Conservation (phyloP, 2,888 invertebrate species). For the Netelia inedita region DNA sequence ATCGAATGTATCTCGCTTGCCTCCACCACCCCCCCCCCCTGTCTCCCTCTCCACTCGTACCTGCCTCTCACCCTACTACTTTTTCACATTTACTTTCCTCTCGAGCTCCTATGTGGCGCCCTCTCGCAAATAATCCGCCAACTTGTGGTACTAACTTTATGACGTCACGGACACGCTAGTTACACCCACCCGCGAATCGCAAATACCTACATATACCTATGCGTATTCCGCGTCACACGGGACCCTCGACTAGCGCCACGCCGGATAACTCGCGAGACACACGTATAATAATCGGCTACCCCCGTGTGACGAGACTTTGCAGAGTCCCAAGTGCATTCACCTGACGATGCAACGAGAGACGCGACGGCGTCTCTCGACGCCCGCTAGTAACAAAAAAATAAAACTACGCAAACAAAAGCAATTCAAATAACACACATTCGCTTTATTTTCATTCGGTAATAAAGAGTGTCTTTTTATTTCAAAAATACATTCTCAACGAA, state of each 20-base stretch:
- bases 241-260: slow-evolving; percentile 37
- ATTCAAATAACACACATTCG: no score
- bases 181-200: neutral
- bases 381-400: no score
- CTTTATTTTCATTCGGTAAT: no score
- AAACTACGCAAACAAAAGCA: no score
- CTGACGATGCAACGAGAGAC: slow-evolving; percentile 37
- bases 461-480: no score
- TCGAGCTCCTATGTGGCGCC: neutral
- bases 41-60: slow-evolving; percentile 17
- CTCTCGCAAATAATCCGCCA: no score
- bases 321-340: slow-evolving; percentile 63
- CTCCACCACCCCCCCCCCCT: slow-evolving; percentile 12
- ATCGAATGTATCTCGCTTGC: slow-evolving; percentile 56
- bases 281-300: slow-evolving; percentile 43
- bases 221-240: neutral
- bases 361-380: no score
- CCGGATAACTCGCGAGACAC: slow-evolving; percentile 37
- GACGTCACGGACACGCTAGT: no score
- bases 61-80: slow-evolving; percentile 23
- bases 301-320: slow-evolving; percentile 37
- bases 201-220: no score
- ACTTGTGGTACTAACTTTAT: no score
- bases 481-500: neutral
- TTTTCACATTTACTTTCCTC: slow-evolving; percentile 10